Evolutionary conservation across 1,140 invertebrate species (phyloP), one percentile per base, ranked within the genome.

Genomic region (Dendroctonus valens): DNA sequence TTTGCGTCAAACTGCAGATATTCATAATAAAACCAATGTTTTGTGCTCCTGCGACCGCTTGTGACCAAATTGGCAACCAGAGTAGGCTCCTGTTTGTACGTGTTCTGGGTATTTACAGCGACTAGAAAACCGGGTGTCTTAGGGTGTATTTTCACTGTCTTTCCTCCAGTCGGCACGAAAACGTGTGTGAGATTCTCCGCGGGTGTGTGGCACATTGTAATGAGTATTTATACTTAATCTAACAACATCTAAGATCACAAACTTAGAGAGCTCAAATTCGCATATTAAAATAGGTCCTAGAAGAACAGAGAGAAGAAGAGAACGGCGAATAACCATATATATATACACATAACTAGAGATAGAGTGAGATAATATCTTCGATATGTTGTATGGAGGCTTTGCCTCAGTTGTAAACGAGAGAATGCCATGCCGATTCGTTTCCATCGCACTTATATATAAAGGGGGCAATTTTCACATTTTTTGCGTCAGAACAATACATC

Each of bases 371-470:
- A 69, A 67, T 62, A 68, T 73, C 71, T 61, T 72, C 71, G 73
- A 74, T 73, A 74, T 74, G 71, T 74, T 68, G 64, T 69, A 71
- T 64, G 70, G 61, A 68, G 51, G 54, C 48, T 69, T 60, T 62
- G 65, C 57, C 65, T 68, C 70, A 74, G 71, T 74, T 73, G 70
- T 71, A 74, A 74, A 74, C 73, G 72, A 74, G 69, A 69, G 52
- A 60, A 64, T 48, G 41, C 66, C 51, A 48, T 41, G 65, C 63
- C 42, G 60, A 59, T 54, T 62, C 41, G 66, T 73, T 73, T 72
- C 70, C 70, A 70, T 70, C 69, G 58, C 70, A 73, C 70, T 72
- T 72, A 68, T 72, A n/a, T n/a, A 6, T 63, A 39, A 53, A 26
- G 14, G 41, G 26, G 26, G 26, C 26, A 38, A 48, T 51, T 39